Base-by-base conservation (phyloP, 2,888 invertebrate genomes). In the Thelaira solivaga region DNA sequence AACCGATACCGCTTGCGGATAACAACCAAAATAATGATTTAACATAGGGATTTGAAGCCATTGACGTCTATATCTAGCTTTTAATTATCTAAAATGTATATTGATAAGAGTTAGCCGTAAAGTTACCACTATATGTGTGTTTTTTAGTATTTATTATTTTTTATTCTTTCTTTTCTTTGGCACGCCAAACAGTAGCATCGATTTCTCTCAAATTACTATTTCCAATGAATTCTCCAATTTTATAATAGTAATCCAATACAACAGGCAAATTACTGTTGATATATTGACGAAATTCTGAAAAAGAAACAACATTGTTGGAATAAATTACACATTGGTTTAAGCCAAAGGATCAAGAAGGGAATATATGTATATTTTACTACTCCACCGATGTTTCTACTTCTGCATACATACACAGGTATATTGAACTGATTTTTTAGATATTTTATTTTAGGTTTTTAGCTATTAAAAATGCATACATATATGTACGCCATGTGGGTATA, bases 171-270 rank as follows among this genome's bases (percentile, higher is more conserved):
- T 82, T 82, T n/a, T 80, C 36, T 13, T 83, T 29, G 5, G 81
- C 47, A 26, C 82, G 87, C 93, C 92, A 93, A 85, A 91, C 88
- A 80, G 89, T 88, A 65, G 91, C 85, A 88, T 93, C 93, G 57
- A 89, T 82, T 80, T 91, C 89, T 80, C 94, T 89, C 24, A 89
- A 80, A 3, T 83, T 84, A 64, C 79, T 87, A 59, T 91, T 89
- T 0, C 92, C 91, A 8, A 93, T 81, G 43, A 89, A 86, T 89
- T 95, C 94, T 67, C 94, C 94, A 26, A 94, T 83, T 82, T 89
- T 89, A 87, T 95, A 95, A 87, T 93, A 95, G 55, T 91, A 90
- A 81, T 94, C 92, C 79, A 95, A 89, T 31, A 93, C 85, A 84
- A 89, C 90, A 59, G 93, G 93, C 86, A 90, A 93, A 80, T 94